phyloP scores from a whole-genome alignment of 2,113 vertebrate genomes.

The Trachemys scripta region DNA sequence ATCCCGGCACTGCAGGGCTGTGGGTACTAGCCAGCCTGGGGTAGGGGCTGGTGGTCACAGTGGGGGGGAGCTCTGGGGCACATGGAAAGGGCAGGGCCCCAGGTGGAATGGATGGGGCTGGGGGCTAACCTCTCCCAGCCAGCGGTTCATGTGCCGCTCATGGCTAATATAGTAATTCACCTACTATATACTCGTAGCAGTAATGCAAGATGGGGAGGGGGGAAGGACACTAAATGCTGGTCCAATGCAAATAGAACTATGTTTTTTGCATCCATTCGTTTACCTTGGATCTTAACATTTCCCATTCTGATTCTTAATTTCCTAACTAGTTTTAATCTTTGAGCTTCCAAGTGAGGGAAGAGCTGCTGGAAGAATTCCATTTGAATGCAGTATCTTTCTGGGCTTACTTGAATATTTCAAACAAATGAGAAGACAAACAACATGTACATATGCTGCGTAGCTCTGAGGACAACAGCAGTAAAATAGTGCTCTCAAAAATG shows the following conservation, averaged over 20 bases:
- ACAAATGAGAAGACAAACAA: constrained; percentile 35
- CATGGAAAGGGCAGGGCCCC: too few relatives aligned
- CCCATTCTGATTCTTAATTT: neutral
- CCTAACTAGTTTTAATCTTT: constrained; percentile 26
- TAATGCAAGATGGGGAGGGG: neutral
- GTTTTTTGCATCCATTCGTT: neutral
- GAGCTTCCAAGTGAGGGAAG: constrained; percentile 2
- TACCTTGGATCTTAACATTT: neutral
- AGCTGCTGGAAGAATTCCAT: constrained; percentile 11
- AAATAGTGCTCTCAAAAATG: neutral
- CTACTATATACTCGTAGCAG: neutral
- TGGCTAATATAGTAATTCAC: neutral
- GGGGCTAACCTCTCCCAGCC: too few relatives aligned
- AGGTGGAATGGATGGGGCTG: too few relatives aligned
- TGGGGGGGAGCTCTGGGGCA: too few relatives aligned
- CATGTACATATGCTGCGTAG: neutral
- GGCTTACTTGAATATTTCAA: constrained; percentile 6
- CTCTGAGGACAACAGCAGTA: neutral
- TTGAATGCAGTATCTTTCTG: constrained; percentile 20
- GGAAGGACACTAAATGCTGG: neutral
- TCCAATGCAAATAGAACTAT: too few relatives aligned
- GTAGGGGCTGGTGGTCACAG: too few relatives aligned
- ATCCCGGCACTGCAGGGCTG: too few relatives aligned
- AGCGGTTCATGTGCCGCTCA: rapidly evolving
- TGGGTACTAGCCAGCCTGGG: too few relatives aligned